Base-by-base conservation (phyloP, 2,113 vertebrate species). In the Myxocyprinus asiaticus region DNA sequence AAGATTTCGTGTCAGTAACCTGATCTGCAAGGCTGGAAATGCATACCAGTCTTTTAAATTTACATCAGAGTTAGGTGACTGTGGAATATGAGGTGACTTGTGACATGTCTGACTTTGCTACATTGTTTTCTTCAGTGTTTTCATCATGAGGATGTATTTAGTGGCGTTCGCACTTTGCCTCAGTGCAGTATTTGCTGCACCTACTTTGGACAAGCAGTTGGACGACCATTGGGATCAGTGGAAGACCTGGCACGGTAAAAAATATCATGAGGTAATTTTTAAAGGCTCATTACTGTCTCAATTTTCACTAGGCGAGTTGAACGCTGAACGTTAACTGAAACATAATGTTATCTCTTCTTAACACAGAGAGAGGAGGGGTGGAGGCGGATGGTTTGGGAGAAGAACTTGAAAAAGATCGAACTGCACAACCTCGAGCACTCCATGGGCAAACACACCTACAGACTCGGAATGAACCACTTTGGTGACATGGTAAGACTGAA, bases 371-470 rank as follows among this genome's bases (percentile, higher is more conserved):
- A 98, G 87, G 96, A 97, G 84, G 85, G 90, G 64, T 98, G 96
- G 97, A 95, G 97, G 81, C 92, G 97, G 80, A 85, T 95, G 81
- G 87, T 98, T 3, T 99, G 97, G 97, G 97, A 99, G 89, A 98
- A 98, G 82, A 99, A 99, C 74, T 70, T 97, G 91, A 94, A 83
- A 79, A 96, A 91, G 90, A 97, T 99, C 55, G 92, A 98, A 72
- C 50, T 96, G 77, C 98, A 98, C 90, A 99, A 99, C 77, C 93
- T 94, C 80, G 95, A 98, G n/a, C 95, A 98, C 86, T 93, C 93
- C 0, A 42, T 94, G 82, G 96, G 97, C 66, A 92, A 89, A 45
- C 96, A 97, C 70, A 87, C 94, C 22, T 98, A 93, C 91, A 82
- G 87, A 4, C 68, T 98, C 88, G 94, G 90, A 69, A 99, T 99